Evolutionary conservation across 1,140 invertebrate species (phyloP), one percentile per base, ranked within the genome.

Genomic region (Neotoxoptera formosana): DNA sequence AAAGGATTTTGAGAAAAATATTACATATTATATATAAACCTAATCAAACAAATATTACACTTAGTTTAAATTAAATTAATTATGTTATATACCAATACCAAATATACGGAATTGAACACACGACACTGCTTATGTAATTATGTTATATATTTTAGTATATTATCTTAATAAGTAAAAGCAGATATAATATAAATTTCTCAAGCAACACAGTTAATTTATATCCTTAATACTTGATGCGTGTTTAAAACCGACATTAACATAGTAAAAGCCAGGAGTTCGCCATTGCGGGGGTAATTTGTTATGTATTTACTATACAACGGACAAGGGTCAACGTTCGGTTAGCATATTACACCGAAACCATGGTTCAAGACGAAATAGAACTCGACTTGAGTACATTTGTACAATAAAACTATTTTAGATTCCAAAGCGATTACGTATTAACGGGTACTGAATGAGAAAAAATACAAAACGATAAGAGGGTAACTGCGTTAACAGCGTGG

Each of bases 281-380:
- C 7, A 47, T 60, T 53, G 89, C 21, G 36, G 9, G 30, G 86
- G 86, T 67, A 60, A 60, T 60, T 90, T 67, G 36, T 90, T 45
- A 90, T 67, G 41, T 67, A 67, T 90, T 90, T 90, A 90, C 36
- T 90, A 7, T 60, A 90, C 45, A 67, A 90, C 56, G 56, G 89
- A 90, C 56, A 90, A 90, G 41, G 89, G 89, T 90, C 89, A 90
- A 90, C 36, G 89, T 20, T 60, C 89, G 89, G 89, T 67, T 23
- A 45, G 36, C 23, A 45, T 67, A 56, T 60, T 90, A 56, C 25
- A 60, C 34, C 7, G 14, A 60, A 60, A 9, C 51, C 36, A 7
- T 25, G 36, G 30, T n/a, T 90, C 56, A 45, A 90, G 53, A 90
- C 48, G 48, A 36, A 30, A 86, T 1, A 86, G 11, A 47, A 86